Evolutionary conservation across 2,888 invertebrate species (phyloP).

Genomic region (Macrosoma leucophasiata): DNA sequence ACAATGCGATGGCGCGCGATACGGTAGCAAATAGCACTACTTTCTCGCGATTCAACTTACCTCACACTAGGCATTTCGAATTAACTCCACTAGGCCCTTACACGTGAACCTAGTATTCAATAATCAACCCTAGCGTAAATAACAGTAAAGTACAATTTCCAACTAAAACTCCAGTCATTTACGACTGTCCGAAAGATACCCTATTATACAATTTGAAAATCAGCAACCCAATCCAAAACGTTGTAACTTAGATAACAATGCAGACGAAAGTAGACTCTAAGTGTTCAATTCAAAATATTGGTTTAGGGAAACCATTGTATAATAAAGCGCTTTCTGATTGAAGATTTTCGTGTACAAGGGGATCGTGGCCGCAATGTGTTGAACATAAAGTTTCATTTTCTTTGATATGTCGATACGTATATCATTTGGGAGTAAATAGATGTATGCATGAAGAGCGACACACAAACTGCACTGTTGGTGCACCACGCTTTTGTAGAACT

Average conservation of each 20-base stretch:
- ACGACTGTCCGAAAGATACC: constrained; percentile 29
- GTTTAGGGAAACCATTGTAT: too few relatives aligned
- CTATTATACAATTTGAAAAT: constrained; percentile 53
- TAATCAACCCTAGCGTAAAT: constrained; percentile 27
- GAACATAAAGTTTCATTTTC: constrained; percentile 42
- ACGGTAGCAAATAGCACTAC: constrained; percentile 73
- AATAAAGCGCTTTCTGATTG: too few relatives aligned
- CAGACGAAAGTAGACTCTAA: constrained; percentile 31
- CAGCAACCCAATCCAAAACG: constrained; percentile 36
- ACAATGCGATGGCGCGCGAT: constrained; percentile 65
- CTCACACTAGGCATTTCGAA: constrained; percentile 57
- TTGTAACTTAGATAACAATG: constrained; percentile 20
- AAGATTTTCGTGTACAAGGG: too few relatives aligned
- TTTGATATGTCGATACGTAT: constrained; percentile 30
- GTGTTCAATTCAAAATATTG: fast-evolving
- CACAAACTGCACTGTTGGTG: constrained; percentile 62
- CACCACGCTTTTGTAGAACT: constrained; percentile 61
- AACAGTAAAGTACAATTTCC: constrained; percentile 18
- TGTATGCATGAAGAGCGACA: constrained; percentile 59
- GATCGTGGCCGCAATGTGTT: constrained; percentile 36
- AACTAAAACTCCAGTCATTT: constrained; percentile 13
- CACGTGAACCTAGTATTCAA: constrained; percentile 19
- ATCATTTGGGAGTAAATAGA: constrained; percentile 48
- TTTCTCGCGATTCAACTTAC: constrained; percentile 66
- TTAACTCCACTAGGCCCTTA: constrained; percentile 30